phyloP scores from a whole-genome alignment of 2,113 vertebrate genomes.

The Antigone vipio region DNA sequence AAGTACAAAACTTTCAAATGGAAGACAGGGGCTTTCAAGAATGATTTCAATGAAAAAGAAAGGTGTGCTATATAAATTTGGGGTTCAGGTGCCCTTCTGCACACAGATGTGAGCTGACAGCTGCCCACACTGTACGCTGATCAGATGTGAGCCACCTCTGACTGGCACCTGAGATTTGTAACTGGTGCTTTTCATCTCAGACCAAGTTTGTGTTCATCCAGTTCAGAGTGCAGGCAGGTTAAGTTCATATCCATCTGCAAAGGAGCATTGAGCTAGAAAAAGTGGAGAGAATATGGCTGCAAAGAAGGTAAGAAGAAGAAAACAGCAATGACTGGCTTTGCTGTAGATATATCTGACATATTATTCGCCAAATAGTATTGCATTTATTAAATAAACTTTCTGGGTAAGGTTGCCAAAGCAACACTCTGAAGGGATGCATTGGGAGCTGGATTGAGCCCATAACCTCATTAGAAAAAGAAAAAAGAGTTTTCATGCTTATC shows the following conservation, averaged over 20 bases:
- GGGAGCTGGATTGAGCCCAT: neutral
- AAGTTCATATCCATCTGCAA: neutral
- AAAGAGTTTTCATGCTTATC: neutral
- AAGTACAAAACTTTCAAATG: neutral
- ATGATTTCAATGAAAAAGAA: neutral
- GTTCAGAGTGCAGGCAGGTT: neutral
- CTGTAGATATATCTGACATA: neutral
- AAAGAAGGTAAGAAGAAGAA: neutral
- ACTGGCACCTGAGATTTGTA: neutral
- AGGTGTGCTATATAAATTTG: neutral
- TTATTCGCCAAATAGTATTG: neutral
- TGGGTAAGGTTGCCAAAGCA: neutral
- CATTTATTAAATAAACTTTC: neutral
- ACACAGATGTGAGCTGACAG: neutral
- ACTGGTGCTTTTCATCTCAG: neutral
- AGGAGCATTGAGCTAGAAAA: neutral
- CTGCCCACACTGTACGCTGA: neutral
- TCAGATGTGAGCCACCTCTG: neutral
- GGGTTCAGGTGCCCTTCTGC: neutral
- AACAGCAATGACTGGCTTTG: neutral
- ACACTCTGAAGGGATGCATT: neutral
- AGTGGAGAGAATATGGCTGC: neutral
- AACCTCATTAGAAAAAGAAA: neutral
- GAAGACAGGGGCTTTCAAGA: neutral
- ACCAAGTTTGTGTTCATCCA: neutral